Conservation (phyloP, 1,140 invertebrate species). For the Euwallacea fornicatus region DNA sequence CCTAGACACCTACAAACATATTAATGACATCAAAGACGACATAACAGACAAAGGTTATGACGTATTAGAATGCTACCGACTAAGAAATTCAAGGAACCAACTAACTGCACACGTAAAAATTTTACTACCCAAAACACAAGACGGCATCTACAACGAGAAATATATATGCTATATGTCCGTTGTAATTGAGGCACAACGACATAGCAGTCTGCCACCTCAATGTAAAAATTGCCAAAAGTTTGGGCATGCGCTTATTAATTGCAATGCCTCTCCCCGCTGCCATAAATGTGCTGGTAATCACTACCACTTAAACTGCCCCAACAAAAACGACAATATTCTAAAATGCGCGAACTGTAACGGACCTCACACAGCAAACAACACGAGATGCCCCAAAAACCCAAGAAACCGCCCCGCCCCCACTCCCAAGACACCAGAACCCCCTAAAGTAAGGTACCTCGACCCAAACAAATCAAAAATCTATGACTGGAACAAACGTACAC, state of each 20-base stretch:
- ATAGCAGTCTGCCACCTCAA: neutral
- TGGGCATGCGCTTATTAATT: neutral
- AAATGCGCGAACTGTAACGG: neutral
- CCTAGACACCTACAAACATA: neutral
- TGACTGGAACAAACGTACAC: too few relatives aligned
- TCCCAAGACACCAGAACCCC: neutral
- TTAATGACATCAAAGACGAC: neutral
- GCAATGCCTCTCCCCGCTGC: too few relatives aligned
- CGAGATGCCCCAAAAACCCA: neutral
- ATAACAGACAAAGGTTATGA: conserved; percentile 19
- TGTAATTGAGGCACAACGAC: neutral
- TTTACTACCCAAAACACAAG: neutral
- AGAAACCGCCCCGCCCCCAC: too few relatives aligned
- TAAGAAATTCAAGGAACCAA: conserved; percentile 21
- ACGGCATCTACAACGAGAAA: neutral
- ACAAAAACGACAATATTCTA: neutral
- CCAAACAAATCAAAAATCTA: too few relatives aligned
- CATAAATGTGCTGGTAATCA: neutral
- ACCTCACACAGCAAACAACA: neutral
- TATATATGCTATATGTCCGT: neutral
- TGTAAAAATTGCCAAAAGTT: neutral
- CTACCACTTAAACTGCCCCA: neutral
- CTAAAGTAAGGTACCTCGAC: neutral
- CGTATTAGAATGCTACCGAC: conserved; percentile 47
- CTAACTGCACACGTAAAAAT: neutral